Evolutionary conservation across 1,140 invertebrate genomes (phyloP).

Genomic region (Dryas iulia): DNA sequence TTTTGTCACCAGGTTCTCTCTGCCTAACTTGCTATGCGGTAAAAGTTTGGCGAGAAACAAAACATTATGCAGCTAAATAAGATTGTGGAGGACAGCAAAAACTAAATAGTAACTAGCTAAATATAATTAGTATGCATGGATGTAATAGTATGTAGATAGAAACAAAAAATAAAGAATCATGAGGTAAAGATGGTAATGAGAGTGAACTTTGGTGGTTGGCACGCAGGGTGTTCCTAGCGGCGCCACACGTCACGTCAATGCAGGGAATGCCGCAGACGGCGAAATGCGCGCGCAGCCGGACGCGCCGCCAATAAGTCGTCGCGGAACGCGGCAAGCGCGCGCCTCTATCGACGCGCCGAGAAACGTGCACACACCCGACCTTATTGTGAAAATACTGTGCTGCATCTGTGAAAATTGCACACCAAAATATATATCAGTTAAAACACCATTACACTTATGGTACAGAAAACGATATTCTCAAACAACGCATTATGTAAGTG

Average conservation of each 20-base stretch:
- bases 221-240: slow-evolving; percentile 10
- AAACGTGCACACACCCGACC: slow-evolving; percentile 49
- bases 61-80: no score
- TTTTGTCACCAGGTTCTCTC: no score
- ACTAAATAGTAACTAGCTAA: not conserved
- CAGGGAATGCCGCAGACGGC: slow-evolving; percentile 54
- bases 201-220: not conserved
- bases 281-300: slow-evolving; percentile 51
- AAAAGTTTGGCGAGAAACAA: no score
- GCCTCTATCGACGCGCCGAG: slow-evolving; percentile 50
- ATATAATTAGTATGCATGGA: not conserved
- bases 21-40: no score
- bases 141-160: not conserved
- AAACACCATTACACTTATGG: not conserved
- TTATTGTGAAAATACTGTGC: slow-evolving; percentile 42
- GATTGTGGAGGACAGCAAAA: no score
- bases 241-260: slow-evolving; percentile 48
- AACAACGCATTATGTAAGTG: not conserved
- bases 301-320: slow-evolving; percentile 54
- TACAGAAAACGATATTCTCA: not conserved
- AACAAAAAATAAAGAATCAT: not conserved
- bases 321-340: slow-evolving; percentile 52
- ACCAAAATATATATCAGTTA: slow-evolving; percentile 2
- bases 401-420: slow-evolving; percentile 7
- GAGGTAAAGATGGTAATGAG: not conserved